Evolutionary conservation across 2,797 vertebrate species (phyloP), one percentile per base, ranked within the genome.

Genomic region (Alca torda): DNA sequence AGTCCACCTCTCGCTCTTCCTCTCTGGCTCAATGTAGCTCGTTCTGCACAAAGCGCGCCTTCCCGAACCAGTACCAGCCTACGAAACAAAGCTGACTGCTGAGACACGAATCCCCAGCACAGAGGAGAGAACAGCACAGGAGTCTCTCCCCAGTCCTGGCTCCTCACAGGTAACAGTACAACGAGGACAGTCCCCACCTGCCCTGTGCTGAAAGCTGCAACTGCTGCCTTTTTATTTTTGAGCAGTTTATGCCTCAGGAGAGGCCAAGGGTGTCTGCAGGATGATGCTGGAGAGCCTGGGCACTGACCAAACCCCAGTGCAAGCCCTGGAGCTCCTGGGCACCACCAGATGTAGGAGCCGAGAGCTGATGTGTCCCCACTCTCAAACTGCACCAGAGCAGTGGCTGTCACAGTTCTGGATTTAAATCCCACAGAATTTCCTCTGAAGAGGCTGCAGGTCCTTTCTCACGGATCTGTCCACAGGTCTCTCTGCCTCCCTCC

Each of bases 391-490:
- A 76, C 12, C 56, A 45, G 28, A 45, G 23, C 6, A 1, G 41
- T 5, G 35, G 28, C 28, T 43, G 31, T 7, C 21, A 5, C 21
- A 5, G 10, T 9, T 26, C 10, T 30, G 61, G 28, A 45, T 20
- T 60, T 20, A 46, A 84, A 46, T 67, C 37, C 37, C 63, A 48
- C 4, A 4, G 26, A 43, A 65, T 24, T 75, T 60, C 45, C 50
- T 53, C 51, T 30, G 48, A 10, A 26, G 31, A 76, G 26, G 25
- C 18, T 20, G 15, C 12, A 39, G 50, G 26, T 53, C 43, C 60
- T 26, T 77, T n/a, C 72, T 48, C 48, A 41, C 0, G 0, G 45
- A 48, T 43, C 50, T n/a, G 20, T 4, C 30, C 10, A 4, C 2
- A 43, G 25, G 26, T 64, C 16, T 41, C n/a, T 45, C 48, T 14